A percentile compares a stretch with the other conserved stretches of the same genome.
Conservation (phyloP, 2,888 invertebrate species). For the Pseudolycoriella hygida region DNA sequence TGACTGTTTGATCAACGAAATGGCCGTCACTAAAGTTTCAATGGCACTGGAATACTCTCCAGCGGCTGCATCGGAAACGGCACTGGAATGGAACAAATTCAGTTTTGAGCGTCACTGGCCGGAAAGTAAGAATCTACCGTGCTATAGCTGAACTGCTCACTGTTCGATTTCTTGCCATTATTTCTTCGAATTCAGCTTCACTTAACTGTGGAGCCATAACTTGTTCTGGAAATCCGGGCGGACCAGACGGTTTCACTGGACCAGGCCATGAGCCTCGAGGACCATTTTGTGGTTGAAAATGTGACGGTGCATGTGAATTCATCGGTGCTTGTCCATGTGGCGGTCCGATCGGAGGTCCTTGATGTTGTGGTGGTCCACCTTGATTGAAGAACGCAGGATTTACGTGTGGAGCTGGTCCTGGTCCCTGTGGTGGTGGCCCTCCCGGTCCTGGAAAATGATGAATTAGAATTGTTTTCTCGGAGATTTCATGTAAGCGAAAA, state of each 20-base stretch:
- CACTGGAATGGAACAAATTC: conserved; percentile 37
- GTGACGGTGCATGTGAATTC: conserved; percentile 34
- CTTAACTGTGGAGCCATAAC: conserved; percentile 46
- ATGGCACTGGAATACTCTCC: conserved; percentile 97
- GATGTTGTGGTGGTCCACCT: conserved; percentile 27
- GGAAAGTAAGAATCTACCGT: conserved; percentile 17
- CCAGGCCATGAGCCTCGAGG: conserved; percentile 51
- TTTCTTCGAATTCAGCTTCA: conserved; percentile 96
- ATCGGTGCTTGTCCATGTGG: conserved; percentile 25
- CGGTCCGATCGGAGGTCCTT: conserved; percentile 29
- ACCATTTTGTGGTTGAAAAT: conserved; percentile 46
- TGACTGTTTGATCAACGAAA: conserved; percentile 95
- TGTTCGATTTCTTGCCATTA: conserved; percentile 91
- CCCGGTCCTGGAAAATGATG: conserved; percentile 19
- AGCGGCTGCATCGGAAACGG: conserved; percentile 93
- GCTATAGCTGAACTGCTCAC: conserved; percentile 96
- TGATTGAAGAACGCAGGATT: conserved; percentile 94
- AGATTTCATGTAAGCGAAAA: too few relatives aligned
- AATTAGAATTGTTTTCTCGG: background rate
- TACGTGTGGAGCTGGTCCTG: conserved; percentile 76
- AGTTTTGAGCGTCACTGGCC: background rate
- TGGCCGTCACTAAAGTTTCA: conserved; percentile 95
- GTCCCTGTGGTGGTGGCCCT: conserved; percentile 33
- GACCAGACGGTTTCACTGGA: conserved; percentile 23
- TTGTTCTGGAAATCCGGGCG: conserved; percentile 22